Evolutionary conservation across 2,888 invertebrate genomes (phyloP), one percentile per base, ranked within the genome.

Genomic region (Lysandra bellargus): DNA sequence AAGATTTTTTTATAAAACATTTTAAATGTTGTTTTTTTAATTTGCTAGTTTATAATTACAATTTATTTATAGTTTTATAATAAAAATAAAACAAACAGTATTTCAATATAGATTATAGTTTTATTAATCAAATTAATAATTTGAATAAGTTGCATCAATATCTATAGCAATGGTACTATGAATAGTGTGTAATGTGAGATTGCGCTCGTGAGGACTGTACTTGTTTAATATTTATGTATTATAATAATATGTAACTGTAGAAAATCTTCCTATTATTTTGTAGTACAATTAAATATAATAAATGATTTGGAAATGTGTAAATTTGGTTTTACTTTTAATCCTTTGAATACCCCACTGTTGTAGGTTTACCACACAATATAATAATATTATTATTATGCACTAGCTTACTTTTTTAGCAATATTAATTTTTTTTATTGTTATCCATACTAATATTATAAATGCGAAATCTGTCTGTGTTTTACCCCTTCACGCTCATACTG

Each of bases 251-350:
- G 88, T 93, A 93, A 92, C 88, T 93, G 93, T 94, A 94, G 94
- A 93, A 89, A 94, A 79, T 90, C 92, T 93, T 94, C 94, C 94
- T 94, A 94, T 94, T 94, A 94, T 94, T 94, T 94, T 94, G 94
- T 94, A 94, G 94, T 94, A 94, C 93, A 94, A 94, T 93, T 91
- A 89, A 92, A 86, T 92, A 92, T 93, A 93, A 92, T 94, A 94
- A 93, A 93, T 89, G 87, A 91, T 91, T 92, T 88, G 84, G 87
- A 94, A 92, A 92, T 90, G 88, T 90, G 88, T 82, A 82, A 78
- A 73, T 64, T 81, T 73, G 57, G 81, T 81, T 83, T 79, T 80
- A 82, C 79, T 69, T 69, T 53, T 76, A 14, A 33, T 76, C 75
- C 49, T 49, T 5, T 49, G 9, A 23, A 57, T 4, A 14, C 57